Conservation (phyloP, 2,888 invertebrate genomes). For the Danaus chrysippus region DNA sequence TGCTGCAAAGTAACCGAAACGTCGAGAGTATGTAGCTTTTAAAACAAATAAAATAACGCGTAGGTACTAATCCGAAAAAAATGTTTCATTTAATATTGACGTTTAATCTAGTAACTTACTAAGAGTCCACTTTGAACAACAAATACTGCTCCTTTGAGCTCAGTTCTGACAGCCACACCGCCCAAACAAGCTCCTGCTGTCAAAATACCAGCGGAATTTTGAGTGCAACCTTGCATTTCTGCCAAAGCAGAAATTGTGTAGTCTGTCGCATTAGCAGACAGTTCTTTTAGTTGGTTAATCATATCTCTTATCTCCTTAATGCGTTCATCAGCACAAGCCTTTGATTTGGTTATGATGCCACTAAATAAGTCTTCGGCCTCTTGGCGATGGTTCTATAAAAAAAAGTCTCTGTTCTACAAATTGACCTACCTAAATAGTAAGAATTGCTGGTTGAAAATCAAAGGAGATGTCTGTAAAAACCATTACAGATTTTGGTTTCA, state of each 20-base stretch:
- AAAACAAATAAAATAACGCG: too few species aligned
- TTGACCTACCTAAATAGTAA: too few species aligned
- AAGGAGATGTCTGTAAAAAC: too few species aligned
- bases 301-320: conserved; percentile 46
- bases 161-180: conserved; percentile 48
- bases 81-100: too few species aligned
- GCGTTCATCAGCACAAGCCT: conserved; percentile 53
- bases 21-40: too few species aligned
- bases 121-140: conserved; percentile 49
- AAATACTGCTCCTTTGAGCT: conserved; percentile 49
- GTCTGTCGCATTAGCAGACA: conserved; percentile 43
- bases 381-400: conserved; percentile 43
- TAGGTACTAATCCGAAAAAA: too few species aligned
- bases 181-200: conserved; percentile 55
- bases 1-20: too few species aligned
- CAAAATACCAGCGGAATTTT: conserved; percentile 42
- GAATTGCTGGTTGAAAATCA: too few species aligned
- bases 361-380: conserved; percentile 50
- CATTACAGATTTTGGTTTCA: too few species aligned
- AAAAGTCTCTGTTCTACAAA: neutral
- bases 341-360: conserved; percentile 41
- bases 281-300: conserved; percentile 40
- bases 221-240: conserved; percentile 54
- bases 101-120: conserved; percentile 42
- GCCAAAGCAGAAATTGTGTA: conserved; percentile 45